phyloP scores from a whole-genome alignment of 2,113 vertebrate genomes.

The Callopanchax toddi region DNA sequence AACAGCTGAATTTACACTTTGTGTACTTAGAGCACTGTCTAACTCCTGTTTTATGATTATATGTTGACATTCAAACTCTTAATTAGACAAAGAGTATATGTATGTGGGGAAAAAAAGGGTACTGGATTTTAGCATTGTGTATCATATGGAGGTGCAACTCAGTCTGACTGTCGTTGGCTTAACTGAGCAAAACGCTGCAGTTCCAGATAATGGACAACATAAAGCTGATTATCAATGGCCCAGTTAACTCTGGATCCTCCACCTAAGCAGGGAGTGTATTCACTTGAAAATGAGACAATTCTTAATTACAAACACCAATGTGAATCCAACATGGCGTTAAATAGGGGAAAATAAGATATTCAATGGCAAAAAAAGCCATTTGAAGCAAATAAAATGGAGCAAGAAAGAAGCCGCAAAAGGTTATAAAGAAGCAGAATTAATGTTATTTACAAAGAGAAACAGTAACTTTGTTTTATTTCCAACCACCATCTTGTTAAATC shows the following conservation, averaged over 20 bases:
- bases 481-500: not conserved
- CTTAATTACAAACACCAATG: not conserved
- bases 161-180: not conserved
- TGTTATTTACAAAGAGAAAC: no score
- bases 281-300: not conserved
- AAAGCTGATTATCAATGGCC: not conserved
- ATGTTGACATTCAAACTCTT: no score
- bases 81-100: not conserved
- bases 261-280: not conserved
- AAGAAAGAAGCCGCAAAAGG: no score
- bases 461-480: not conserved
- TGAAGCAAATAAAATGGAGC: no score
- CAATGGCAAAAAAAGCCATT: no score
- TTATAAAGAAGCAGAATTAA: no score
- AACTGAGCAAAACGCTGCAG: conserved; percentile 6
- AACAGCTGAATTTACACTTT: no score
- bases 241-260: not conserved
- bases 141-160: not conserved
- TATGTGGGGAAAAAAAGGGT: not conserved
- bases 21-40: no score
- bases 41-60: no score
- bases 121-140: not conserved
- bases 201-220: not conserved
- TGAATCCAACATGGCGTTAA: not conserved
- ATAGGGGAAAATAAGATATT: not conserved